Conservation (phyloP, 2,888 invertebrate genomes). For the Diplolepis rosae region DNA sequence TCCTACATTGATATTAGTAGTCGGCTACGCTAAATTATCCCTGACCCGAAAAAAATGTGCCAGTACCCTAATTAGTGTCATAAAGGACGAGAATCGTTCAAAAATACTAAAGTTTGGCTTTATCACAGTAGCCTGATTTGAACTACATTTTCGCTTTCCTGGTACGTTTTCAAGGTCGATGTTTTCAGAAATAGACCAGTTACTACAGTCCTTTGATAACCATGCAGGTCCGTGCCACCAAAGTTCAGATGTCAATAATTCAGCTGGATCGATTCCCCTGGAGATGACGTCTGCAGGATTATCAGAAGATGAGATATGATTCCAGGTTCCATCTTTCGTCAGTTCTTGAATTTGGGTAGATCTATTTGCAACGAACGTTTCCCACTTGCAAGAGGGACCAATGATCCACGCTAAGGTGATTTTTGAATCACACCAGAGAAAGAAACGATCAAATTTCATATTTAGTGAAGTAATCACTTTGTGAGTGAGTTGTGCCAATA, state of each 20-base stretch:
- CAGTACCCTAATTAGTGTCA: neutral
- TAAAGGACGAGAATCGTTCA: neutral
- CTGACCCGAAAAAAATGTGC: neutral
- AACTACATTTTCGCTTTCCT: too few relatives aligned
- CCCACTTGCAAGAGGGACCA: constrained; percentile 31
- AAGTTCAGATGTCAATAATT: neutral
- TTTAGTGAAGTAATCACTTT: neutral
- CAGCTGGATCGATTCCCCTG: neutral
- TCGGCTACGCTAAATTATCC: neutral
- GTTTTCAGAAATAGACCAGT: too few relatives aligned
- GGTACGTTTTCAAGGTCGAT: too few relatives aligned
- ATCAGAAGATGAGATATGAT: neutral
- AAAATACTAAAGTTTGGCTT: neutral
- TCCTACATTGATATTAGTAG: neutral
- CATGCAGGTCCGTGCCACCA: neutral
- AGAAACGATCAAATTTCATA: neutral
- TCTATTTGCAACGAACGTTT: constrained; percentile 49
- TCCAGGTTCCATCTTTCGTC: constrained; percentile 25
- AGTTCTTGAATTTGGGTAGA: constrained; percentile 40
- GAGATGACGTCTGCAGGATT: neutral
- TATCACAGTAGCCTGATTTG: neutral
- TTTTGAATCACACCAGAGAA: constrained; percentile 41
- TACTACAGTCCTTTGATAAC: neutral
- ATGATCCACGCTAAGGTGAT: constrained; percentile 42
- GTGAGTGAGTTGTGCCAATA: neutral